These are phyloP conservation scores for Montipora capitata DNA, from an alignment of 92 coral and sea anemone species.

Conservation along the genomic window DNA sequence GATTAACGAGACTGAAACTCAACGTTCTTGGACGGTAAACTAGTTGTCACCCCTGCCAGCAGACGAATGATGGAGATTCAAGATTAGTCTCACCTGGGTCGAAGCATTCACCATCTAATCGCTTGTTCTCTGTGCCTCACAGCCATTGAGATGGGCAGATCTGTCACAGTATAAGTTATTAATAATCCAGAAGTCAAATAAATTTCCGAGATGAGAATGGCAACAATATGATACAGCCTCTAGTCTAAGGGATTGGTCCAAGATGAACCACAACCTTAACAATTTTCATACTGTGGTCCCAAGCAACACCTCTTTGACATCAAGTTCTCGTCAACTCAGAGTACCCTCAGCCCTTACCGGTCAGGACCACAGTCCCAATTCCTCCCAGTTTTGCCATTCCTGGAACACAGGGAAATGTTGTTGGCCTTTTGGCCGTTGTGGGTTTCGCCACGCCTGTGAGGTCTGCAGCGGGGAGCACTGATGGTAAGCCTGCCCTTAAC, in stretches of 20 bases:
- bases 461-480: not conserved
- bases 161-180: slow-evolving; percentile 27
- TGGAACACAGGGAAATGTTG: not conserved
- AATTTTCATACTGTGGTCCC: not conserved
- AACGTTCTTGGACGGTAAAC: too few species aligned
- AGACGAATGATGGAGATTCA: too few species aligned
- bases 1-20: too few species aligned
- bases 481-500: not conserved
- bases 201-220: slow-evolving; percentile 12
- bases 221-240: not conserved
- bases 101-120: slow-evolving; percentile 43
- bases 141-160: slow-evolving; percentile 11
- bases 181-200: not conserved
- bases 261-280: not conserved
- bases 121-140: not conserved
- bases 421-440: not conserved
- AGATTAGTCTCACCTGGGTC: slow-evolving; percentile 24
- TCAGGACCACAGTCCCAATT: not conserved
- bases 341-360: not conserved
- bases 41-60: too few species aligned
- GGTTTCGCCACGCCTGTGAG: not conserved
- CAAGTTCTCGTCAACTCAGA: not conserved
- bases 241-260: slow-evolving; percentile 1
- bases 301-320: not conserved
- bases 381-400: too few species aligned